phyloP scores from a whole-genome alignment of 2,113 vertebrate genomes.

The Perognathus longimembris region DNA sequence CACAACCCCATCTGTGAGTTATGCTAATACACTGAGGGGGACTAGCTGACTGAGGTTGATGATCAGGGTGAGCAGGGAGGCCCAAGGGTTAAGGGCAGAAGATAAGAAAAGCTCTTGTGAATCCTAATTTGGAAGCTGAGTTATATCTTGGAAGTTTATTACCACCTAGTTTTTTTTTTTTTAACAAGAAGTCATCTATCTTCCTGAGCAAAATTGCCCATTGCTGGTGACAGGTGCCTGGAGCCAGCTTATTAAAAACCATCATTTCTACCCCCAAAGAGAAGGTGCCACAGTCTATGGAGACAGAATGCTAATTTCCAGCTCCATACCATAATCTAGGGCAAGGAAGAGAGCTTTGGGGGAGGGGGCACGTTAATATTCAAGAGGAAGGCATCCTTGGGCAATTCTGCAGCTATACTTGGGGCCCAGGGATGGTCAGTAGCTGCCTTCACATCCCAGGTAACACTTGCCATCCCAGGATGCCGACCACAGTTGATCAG shows the following conservation, averaged over 20 bases:
- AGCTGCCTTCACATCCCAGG: background rate
- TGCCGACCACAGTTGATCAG: background rate
- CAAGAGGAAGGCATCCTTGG: background rate
- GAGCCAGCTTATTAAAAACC: slow-evolving; percentile 75
- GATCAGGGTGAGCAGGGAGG: background rate
- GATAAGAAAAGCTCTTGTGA: background rate
- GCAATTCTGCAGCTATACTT: background rate
- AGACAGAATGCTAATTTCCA: slow-evolving; percentile 60
- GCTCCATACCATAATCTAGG: background rate
- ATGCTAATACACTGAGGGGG: background rate
- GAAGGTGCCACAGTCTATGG: background rate
- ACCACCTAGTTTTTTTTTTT: slow-evolving; percentile 56
- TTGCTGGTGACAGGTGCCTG: slow-evolving; percentile 58
- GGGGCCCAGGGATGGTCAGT: background rate
- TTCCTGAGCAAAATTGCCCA: slow-evolving; percentile 53
- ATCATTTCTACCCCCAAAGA: slow-evolving; percentile 63
- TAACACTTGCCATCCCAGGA: background rate
- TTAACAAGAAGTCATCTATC: slow-evolving; percentile 73
- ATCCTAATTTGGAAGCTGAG: slow-evolving; percentile 64
- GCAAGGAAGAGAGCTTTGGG: background rate
- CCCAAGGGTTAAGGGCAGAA: background rate
- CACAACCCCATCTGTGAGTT: background rate
- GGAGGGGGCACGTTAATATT: slow-evolving; percentile 50
- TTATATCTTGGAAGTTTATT: slow-evolving; percentile 66
- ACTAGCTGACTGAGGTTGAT: background rate